Evolutionary conservation across 2,797 vertebrate genomes (phyloP), one percentile per base, ranked within the genome.

Genomic region (Ctenosaura bakeri): DNA sequence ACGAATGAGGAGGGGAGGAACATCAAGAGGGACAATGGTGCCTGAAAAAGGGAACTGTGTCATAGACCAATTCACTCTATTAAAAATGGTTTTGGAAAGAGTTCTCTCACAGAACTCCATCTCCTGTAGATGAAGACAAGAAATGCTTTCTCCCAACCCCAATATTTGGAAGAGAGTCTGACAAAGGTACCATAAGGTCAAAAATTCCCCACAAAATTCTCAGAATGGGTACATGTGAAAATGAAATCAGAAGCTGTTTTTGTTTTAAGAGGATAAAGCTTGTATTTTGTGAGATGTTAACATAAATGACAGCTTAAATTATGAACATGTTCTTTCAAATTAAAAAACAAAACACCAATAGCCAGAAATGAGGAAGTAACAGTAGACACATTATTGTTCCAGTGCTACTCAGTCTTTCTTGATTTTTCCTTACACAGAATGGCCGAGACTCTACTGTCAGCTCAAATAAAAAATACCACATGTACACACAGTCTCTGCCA

Each of bases 231-330:
- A 42, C 62, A 24, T 26, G 54, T 12, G 24, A 13, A 50, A 4
- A 59, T 0, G 6, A 87, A 81, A 82, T 42, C 12, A 85, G 74
- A 35, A 66, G 79, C 24, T 0, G 6, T 35, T 88, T 85, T 3
- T 52, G 0, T 1, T 3, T 69, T 32, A 69, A 69, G 50, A 82
- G 38, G 89, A 89, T 0, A 6, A 94, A 79, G 77, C 2, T 79
- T 0, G 73, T 92, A 1, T 0, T 83, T 86, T 32, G 8, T 79
- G 56, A 50, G 0, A 6, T 12, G 1, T 52, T 94, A 89, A 73
- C 95, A 95, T 7, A 95, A 96, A 96, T 93, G 69, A 77, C 88
- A 89, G 59, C 91, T 96, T 96, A 95, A 96, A 93, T 96, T 92
- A 93, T 3, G 90, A 92, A 95, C 87, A 92, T 59, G 50, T 50